Evolutionary conservation across 2,797 vertebrate genomes (phyloP).

Genomic region (Pogonophryne albipinna): DNA sequence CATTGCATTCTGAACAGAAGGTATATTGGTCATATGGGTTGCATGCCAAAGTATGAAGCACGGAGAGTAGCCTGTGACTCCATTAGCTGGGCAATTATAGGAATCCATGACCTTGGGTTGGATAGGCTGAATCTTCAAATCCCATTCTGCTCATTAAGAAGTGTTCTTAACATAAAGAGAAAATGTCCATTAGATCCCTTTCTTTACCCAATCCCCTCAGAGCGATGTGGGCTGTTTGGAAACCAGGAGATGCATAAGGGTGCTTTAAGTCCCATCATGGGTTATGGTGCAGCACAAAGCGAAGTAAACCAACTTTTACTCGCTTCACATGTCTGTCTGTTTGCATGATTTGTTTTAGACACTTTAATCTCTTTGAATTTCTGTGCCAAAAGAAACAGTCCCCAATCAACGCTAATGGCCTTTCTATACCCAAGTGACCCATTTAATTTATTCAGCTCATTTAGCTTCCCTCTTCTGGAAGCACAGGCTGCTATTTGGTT

Average conservation of each 20-base stretch:
- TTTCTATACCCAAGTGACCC: constrained; percentile 53
- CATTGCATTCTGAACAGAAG: constrained; percentile 16
- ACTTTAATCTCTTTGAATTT: constrained; percentile 36
- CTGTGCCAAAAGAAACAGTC: constrained; percentile 47
- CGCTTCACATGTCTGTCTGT: not conserved
- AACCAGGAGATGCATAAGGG: constrained; percentile 7
- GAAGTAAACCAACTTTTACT: constrained; percentile 15
- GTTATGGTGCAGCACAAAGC: constrained; percentile 3
- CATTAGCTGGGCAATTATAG: constrained; percentile 53
- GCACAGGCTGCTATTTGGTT: constrained; percentile 50
- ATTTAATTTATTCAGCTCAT: constrained; percentile 62
- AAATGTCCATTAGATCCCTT: constrained; percentile 22
- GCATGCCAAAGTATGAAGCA: constrained; percentile 36
- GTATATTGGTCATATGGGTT: constrained; percentile 33
- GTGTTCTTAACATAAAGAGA: constrained; percentile 37
- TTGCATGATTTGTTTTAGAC: constrained; percentile 24
- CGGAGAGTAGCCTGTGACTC: constrained; percentile 30
- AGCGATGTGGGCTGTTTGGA: constrained; percentile 5
- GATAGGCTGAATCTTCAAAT: constrained; percentile 22
- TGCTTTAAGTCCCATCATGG: constrained; percentile 6
- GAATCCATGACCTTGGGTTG: constrained; percentile 39
- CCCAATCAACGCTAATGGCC: constrained; percentile 51
- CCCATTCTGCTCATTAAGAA: constrained; percentile 28
- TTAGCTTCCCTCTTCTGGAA: constrained; percentile 46
- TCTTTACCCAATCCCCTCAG: constrained; percentile 19